Evolutionary conservation across 2,113 vertebrate genomes (phyloP).

Genomic region (Urocitellus parryii): DNA sequence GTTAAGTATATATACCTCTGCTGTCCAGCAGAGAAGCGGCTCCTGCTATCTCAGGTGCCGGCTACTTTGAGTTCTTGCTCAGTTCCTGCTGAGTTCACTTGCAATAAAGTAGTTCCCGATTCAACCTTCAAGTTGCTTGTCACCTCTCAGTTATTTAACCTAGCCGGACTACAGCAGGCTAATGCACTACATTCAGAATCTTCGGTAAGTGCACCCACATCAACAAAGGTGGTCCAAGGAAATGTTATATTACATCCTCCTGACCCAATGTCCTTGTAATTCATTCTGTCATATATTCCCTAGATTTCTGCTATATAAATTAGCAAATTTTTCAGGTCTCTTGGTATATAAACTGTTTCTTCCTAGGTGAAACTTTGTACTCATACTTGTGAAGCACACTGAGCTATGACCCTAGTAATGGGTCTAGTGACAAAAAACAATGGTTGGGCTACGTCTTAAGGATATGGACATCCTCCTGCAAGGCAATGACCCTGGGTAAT

Average conservation of each 20-base stretch:
- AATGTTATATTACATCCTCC: neutral
- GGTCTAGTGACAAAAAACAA: neutral
- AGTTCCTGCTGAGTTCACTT: too few relatives aligned
- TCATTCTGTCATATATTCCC: neutral
- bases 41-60: too few relatives aligned
- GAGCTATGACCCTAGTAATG: neutral
- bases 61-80: too few relatives aligned
- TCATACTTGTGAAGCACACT: neutral
- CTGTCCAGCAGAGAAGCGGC: too few relatives aligned
- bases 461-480: neutral
- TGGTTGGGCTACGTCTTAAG: neutral
- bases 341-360: neutral
- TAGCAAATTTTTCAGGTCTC: neutral
- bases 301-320: neutral
- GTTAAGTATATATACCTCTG: too few relatives aligned
- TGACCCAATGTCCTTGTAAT: slow-evolving; percentile 14
- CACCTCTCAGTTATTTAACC: too few relatives aligned
- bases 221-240: neutral
- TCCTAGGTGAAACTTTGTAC: neutral
- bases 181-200: slow-evolving; percentile 30
- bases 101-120: too few relatives aligned
- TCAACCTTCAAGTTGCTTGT: too few relatives aligned
- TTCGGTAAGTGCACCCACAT: neutral
- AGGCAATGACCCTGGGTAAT: neutral
- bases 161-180: neutral